Conservation (phyloP, 2,888 invertebrate species). For the Eristalinus sepulchralis region DNA sequence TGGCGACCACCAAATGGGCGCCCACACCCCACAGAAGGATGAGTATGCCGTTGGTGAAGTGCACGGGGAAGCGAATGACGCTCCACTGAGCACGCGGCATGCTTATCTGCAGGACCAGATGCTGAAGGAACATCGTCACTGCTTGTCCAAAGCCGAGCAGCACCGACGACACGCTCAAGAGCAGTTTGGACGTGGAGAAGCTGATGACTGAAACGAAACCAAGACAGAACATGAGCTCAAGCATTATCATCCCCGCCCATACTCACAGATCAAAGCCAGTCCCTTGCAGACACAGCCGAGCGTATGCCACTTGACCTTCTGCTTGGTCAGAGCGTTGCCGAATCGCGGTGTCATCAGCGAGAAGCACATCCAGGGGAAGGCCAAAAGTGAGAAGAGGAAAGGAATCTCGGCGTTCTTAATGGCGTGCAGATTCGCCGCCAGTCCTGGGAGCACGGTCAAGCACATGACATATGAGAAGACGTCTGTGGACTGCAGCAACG, state of each 20-base stretch:
- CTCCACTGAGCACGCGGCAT: constrained; percentile 79
- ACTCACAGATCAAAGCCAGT: constrained; percentile 78
- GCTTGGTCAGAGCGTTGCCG: constrained; percentile 77
- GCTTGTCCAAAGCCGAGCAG: constrained; percentile 80
- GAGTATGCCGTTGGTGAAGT: constrained; percentile 79
- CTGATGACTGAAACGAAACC: constrained; percentile 76
- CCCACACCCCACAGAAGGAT: constrained; percentile 79
- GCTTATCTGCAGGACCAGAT: constrained; percentile 79
- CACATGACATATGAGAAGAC: constrained; percentile 81
- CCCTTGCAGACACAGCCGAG: constrained; percentile 79
- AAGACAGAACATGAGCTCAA: neutral
- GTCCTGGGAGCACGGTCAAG: constrained; percentile 78
- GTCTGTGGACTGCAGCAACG: constrained; percentile 78
- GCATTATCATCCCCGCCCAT: neutral
- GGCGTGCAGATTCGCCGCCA: constrained; percentile 79
- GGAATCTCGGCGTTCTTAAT: constrained; percentile 80
- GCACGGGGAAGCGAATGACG: constrained; percentile 78
- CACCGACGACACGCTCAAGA: constrained; percentile 79
- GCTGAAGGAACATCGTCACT: constrained; percentile 79
- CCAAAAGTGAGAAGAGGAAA: constrained; percentile 79
- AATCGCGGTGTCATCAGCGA: constrained; percentile 80
- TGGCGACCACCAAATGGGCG: constrained; percentile 78
- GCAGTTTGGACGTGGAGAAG: constrained; percentile 79
- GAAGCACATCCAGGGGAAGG: constrained; percentile 81
- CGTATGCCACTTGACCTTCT: constrained; percentile 79